Conservation (phyloP, 2,113 vertebrate species). For the Lepus timidus region DNA sequence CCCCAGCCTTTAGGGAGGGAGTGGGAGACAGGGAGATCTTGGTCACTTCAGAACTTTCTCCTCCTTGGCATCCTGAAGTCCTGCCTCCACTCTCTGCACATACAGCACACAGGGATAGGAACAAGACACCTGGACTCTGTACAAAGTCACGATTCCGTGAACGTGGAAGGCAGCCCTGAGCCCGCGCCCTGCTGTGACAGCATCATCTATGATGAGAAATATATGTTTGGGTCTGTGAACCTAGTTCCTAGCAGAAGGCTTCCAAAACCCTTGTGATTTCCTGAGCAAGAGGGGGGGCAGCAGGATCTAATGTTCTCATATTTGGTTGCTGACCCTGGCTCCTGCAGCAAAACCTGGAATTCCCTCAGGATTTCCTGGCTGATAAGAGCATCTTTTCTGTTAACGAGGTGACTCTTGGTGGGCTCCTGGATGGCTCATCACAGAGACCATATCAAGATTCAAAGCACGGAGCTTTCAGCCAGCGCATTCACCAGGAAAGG, state of each 20-base stretch:
- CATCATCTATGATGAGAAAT: background rate
- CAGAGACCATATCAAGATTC: background rate
- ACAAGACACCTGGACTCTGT: background rate
- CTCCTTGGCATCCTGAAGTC: background rate
- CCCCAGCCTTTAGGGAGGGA: background rate
- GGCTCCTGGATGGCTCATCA: background rate
- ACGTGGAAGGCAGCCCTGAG: background rate
- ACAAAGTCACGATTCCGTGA: background rate
- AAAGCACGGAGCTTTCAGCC: background rate
- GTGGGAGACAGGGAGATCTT: background rate
- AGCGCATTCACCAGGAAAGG: background rate
- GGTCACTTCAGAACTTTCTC: background rate
- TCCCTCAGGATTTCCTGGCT: background rate
- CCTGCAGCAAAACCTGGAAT: background rate
- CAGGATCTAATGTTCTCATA: background rate
- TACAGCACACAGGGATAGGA: accelerated
- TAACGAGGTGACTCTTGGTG: background rate
- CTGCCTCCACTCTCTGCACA: background rate
- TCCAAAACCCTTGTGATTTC: background rate
- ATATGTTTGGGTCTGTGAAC: background rate
- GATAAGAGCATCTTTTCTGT: background rate
- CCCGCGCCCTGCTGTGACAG: background rate
- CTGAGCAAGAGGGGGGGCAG: background rate
- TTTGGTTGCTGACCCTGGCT: background rate
- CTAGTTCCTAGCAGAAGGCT: background rate